A percentile compares a stretch with the other conserved stretches of the same genome.
Conservation (phyloP, 2,888 invertebrate genomes). For the Pyrocoelia pectoralis region DNA sequence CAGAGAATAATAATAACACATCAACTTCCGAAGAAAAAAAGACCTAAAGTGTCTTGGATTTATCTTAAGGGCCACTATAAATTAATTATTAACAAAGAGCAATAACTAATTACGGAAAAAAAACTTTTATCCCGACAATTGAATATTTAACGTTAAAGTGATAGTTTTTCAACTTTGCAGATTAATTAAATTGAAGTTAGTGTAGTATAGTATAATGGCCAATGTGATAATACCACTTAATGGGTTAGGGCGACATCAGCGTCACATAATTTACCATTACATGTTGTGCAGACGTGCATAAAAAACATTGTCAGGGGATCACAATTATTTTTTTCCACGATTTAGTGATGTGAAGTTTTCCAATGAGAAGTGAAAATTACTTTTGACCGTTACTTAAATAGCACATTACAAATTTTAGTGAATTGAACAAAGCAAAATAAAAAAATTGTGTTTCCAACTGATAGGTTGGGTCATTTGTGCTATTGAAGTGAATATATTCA, state of each 20-base stretch:
- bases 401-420: too few species aligned
- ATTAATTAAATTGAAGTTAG: slow-evolving; percentile 12
- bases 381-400: too few species aligned
- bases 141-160: slow-evolving; percentile 14
- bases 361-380: neutral
- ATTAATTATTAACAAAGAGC: neutral
- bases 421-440: too few species aligned
- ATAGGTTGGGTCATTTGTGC: too few species aligned
- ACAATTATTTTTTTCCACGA: neutral
- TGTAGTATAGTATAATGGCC: slow-evolving; percentile 18
- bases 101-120: neutral
- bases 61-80: neutral
- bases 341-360: slow-evolving; percentile 4
- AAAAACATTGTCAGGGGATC: slow-evolving; percentile 1
- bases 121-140: neutral
- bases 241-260: slow-evolving; percentile 9
- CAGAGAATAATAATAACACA: slow-evolving; percentile 17
- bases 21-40: slow-evolving; percentile 19
- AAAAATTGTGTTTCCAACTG: too few species aligned
- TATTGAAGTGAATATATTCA: too few species aligned
- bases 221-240: slow-evolving; percentile 28
- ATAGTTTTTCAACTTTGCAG: slow-evolving; percentile 8
- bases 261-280: slow-evolving; percentile 10
- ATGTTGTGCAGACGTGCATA: slow-evolving; percentile 6
- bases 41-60: slow-evolving; percentile 5